Base-by-base conservation (phyloP, 1,140 invertebrate genomes). In the Mercenaria mercenaria region DNA sequence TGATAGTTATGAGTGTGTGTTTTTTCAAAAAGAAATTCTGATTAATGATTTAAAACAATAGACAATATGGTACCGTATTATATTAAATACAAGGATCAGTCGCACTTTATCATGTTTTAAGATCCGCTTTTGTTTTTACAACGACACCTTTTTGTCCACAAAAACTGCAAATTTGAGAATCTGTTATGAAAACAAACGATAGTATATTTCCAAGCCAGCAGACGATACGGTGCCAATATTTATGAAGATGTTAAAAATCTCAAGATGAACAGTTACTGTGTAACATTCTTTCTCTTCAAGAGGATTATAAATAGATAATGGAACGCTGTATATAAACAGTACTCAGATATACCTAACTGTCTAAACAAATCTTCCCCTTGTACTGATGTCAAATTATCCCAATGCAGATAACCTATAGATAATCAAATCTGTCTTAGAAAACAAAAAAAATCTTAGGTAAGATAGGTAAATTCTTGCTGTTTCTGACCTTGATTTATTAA, bases 321-420 rank as follows among this genome's bases (percentile, higher is more conserved):
- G 67, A 72, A 32, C 11, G 34, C 67, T 15, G 67, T 6, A 41
- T 34, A 26, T 64, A 20, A 39, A n/a, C 56, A 41, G 11, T 39
- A 72, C 34, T 72, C 34, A 39, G 10, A 18, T 15, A 15, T 39
- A 72, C 34, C 10, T 37, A 39, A 37, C 34, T 72, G 67, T 72
- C 67, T 39, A 72, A 39, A 72, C 34, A 72, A 72, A 72, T 72
- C 32, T 72, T 39, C 37, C n/a, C 39, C 67, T 72, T 72, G 37
- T 39, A 39, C 34, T 72, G 6, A 72, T 72, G 67, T 72, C 67
- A 72, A 72, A 72, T 39, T 72, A 37, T 72, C 67, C 15, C 6
- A 72, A 41, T 37, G 37, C 6, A 72, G 67, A 72, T 72, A 72
- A 72, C 67, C 34, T 15, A 72, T 72, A 72, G 37, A 72, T 72